Conservation (phyloP, 1,140 invertebrate genomes). For the Metopolophium dirhodum region DNA sequence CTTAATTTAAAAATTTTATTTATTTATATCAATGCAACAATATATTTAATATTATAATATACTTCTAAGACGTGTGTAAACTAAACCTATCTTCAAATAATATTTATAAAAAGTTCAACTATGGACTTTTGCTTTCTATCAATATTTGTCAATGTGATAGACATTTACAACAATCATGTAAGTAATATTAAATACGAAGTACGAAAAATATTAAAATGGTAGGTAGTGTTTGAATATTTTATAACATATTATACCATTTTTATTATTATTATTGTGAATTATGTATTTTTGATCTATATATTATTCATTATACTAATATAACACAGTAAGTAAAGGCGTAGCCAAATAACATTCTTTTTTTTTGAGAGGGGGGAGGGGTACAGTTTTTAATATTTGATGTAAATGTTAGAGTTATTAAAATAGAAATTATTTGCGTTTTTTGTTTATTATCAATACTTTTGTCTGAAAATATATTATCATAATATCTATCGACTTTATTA, state of each 20-base stretch:
- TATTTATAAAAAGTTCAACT: background rate
- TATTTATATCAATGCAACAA: background rate
- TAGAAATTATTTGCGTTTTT: background rate
- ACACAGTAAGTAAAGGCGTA: background rate
- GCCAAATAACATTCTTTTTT: background rate
- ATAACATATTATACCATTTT: background rate
- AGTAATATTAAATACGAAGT: background rate
- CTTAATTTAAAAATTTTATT: background rate
- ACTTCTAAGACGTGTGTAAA: no score
- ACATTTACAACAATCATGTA: background rate
- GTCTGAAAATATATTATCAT: background rate
- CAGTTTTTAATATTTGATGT: background rate
- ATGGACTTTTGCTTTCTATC: background rate
- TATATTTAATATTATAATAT: background rate
- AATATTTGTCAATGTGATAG: background rate
- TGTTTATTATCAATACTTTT: background rate
- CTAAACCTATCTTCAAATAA: background rate
- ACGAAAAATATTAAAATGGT: background rate
- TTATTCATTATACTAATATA: background rate
- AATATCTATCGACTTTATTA: background rate
- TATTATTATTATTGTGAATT: background rate
- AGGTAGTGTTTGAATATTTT: background rate
- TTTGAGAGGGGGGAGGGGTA: background rate
- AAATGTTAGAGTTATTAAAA: background rate
- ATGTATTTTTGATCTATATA: background rate